A percentile compares a stretch with the other conserved stretches of the same genome.
These are phyloP conservation scores for Polydrusus cervinus DNA, from an alignment of 2,888 invertebrate genomes.

Conservation along the genomic window DNA sequence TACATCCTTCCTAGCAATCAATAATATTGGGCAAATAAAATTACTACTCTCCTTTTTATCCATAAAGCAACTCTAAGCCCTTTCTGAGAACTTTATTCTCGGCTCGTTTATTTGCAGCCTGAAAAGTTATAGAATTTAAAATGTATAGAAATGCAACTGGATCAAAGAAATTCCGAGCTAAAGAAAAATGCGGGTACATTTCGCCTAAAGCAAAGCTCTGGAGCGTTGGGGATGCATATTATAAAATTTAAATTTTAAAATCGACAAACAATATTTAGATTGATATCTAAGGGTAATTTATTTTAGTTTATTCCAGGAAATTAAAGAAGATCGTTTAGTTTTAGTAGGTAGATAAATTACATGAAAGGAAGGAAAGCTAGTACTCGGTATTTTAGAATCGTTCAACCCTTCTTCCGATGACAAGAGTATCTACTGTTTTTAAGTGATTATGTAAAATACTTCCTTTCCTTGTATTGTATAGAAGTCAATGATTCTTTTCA, in stretches of 20 bases:
- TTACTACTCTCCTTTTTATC: not conserved
- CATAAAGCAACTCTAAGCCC: slow-evolving; percentile 1
- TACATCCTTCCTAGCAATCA: not conserved
- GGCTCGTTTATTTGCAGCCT: slow-evolving; percentile 21
- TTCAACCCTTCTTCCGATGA: too few species aligned
- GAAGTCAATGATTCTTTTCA: too few species aligned
- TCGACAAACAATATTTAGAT: slow-evolving; percentile 16
- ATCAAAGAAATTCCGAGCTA: slow-evolving; percentile 35
- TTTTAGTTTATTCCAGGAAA: not conserved
- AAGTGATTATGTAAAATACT: too few species aligned
- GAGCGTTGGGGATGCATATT: slow-evolving; percentile 1
- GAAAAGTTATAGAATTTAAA: slow-evolving; percentile 45
- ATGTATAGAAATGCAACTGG: slow-evolving; percentile 43
- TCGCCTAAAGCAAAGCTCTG: slow-evolving; percentile 18
- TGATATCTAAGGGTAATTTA: not conserved
- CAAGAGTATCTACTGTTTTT: too few species aligned
- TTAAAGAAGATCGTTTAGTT: not conserved
- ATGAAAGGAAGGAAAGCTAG: too few species aligned
- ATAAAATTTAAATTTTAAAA: slow-evolving; percentile 9
- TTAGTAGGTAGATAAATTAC: not conserved
- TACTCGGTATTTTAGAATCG: too few species aligned
- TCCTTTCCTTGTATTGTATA: too few species aligned
- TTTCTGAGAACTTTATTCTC: slow-evolving; percentile 21
- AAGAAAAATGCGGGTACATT: slow-evolving; percentile 39
- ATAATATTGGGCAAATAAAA: slow-evolving; percentile 8